phyloP scores from a whole-genome alignment of 2,797 vertebrate species.

The Molossus alvarezi region DNA sequence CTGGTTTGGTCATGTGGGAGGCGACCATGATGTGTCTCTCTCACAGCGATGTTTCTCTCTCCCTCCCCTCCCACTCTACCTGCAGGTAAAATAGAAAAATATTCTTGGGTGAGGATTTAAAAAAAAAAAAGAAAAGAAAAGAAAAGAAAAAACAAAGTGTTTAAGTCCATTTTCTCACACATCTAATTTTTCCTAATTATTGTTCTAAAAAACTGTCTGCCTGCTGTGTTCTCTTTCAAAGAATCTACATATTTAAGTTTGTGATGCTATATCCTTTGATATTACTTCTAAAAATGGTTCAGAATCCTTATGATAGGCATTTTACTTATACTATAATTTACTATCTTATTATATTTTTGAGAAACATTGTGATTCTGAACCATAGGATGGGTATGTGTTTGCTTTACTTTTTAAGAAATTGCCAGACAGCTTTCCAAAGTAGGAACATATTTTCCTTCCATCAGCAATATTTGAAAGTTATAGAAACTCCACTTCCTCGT shows the following conservation, averaged over 20 bases:
- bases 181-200: slow-evolving; percentile 35
- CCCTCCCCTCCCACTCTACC: no score
- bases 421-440: not conserved
- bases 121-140: no score
- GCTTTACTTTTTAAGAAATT: slow-evolving; percentile 16
- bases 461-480: not conserved
- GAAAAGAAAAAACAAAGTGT: not conserved
- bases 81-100: no score
- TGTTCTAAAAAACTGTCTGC: not conserved
- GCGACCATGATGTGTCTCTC: no score
- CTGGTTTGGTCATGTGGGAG: no score
- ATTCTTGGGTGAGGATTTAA: no score
- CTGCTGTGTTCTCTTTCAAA: not conserved
- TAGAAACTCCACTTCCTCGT: not conserved
- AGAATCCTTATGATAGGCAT: not conserved
- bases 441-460: slow-evolving; percentile 19
- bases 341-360: not conserved
- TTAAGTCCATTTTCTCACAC: not conserved
- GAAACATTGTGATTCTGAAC: slow-evolving; percentile 5
- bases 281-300: slow-evolving; percentile 30
- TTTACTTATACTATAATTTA: slow-evolving; percentile 33
- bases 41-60: no score
- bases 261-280: slow-evolving; percentile 2
- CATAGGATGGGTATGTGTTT: not conserved
- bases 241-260: not conserved